Percentiles rank a stretch among this genome's conserved stretches.
phyloP scores from a whole-genome alignment of 2,797 vertebrate genomes.

The Anabacerthia variegaticeps region DNA sequence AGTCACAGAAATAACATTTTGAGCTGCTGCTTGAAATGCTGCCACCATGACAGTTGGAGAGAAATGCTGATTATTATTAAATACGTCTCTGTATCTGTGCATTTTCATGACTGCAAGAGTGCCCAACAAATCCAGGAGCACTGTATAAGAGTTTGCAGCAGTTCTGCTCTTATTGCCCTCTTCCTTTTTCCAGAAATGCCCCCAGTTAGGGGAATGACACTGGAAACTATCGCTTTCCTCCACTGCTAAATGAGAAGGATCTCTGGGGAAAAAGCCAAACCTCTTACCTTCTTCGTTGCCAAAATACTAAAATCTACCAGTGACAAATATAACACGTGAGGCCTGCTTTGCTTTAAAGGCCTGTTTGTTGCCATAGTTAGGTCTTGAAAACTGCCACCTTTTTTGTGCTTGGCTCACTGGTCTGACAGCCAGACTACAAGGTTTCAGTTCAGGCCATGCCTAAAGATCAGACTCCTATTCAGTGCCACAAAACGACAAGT shows the following conservation, averaged over 20 bases:
- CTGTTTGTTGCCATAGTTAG: neutral
- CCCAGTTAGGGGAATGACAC: neutral
- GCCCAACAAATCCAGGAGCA: neutral
- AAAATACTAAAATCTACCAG: constrained; percentile 16
- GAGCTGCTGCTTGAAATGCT: neutral
- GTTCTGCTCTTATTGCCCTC: neutral
- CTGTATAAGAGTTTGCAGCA: neutral
- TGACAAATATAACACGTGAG: neutral
- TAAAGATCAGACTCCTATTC: constrained; percentile 14
- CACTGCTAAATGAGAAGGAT: neutral
- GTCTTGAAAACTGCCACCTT: neutral
- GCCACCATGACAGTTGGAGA: neutral
- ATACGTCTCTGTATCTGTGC: neutral
- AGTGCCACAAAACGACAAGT: neutral
- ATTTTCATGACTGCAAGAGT: neutral
- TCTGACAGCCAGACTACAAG: neutral
- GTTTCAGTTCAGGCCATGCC: constrained; percentile 11
- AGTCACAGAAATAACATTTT: neutral
- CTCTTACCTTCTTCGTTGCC: neutral
- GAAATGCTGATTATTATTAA: neutral
- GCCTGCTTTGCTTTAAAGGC: neutral
- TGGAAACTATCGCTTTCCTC: neutral
- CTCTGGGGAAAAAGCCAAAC: neutral
- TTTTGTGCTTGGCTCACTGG: neutral
- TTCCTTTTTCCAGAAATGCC: neutral